Evolutionary conservation across 2,888 invertebrate species (phyloP).

Genomic region (Parelbella ahira): DNA sequence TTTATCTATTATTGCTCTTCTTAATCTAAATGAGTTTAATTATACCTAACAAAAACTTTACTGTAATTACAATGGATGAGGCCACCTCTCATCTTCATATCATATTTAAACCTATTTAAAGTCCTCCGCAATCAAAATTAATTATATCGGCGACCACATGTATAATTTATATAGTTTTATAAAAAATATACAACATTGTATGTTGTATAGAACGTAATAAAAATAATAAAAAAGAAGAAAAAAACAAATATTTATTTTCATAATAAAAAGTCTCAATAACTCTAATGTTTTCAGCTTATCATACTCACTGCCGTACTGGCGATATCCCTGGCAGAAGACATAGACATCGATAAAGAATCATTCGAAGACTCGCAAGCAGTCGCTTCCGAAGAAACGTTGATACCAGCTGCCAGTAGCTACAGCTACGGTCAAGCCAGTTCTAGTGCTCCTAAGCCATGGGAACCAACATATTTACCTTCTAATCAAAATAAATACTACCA

Average conservation of each 20-base stretch:
- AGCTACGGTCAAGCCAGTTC: constrained; percentile 41
- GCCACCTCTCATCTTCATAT: too few relatives aligned
- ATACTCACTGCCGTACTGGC: constrained; percentile 55
- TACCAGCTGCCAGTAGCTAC: constrained; percentile 43
- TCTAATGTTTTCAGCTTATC: constrained; percentile 52
- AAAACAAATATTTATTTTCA: too few relatives aligned
- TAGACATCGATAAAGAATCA: constrained; percentile 37
- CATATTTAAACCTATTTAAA: too few relatives aligned
- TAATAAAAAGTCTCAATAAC: too few relatives aligned
- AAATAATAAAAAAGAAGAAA: too few relatives aligned
- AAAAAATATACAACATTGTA: too few relatives aligned
- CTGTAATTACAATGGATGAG: too few relatives aligned
- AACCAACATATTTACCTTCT: constrained; percentile 28
- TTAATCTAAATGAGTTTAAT: too few relatives aligned
- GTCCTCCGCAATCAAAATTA: too few relatives aligned
- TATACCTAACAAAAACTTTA: constrained; percentile 9
- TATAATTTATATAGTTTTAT: too few relatives aligned
- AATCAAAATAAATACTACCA: constrained; percentile 25
- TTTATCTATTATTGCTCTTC: neutral
- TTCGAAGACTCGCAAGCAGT: constrained; percentile 52
- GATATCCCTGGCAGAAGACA: constrained; percentile 47
- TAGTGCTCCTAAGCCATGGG: constrained; percentile 24
- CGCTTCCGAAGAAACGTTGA: constrained; percentile 46
- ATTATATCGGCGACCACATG: too few relatives aligned
- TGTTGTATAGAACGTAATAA: too few relatives aligned